Evolutionary conservation across 2,888 invertebrate genomes (phyloP), one percentile per base, ranked within the genome.

Genomic region (Lydus trimaculatus): DNA sequence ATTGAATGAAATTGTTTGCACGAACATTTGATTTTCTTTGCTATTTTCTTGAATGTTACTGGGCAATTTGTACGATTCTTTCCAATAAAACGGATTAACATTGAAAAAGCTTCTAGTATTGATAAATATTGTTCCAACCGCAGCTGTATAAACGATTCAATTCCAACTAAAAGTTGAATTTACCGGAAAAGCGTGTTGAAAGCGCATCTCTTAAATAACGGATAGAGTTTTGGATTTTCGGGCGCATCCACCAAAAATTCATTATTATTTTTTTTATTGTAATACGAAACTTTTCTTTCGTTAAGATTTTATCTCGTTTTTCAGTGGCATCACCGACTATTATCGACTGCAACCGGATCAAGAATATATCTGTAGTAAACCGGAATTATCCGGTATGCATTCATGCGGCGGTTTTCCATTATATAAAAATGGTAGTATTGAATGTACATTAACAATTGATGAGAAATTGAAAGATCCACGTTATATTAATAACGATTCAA

Each of bases 281-380:
- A 17, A n/a, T n/a, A n/a, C n/a, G n/a, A n/a, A n/a, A n/a, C n/a
- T n/a, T 43, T 43, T 11, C 17, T 3, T n/a, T 17, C 9, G 9
- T n/a, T 39, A n/a, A 6, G n/a, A n/a, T 43, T 7, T 43, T 5
- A 13, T 48, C 17, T 62, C 66, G 68, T 67, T 79, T 87, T 87
- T 63, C 86, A 88, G 88, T 78, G 87, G 86, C 78, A 92, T 68
- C 36, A 65, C 94, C 79, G 91, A 92, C 84, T 94, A 94, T 89
- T 97, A 95, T 89, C 92, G 80, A 64, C 78, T 79, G 70, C 93
- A 67, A 23, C 67, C 92, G 86, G 95, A 95, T 82, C 91, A 95
- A 87, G 99, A 99, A 86, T 99, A 97, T 87, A 99, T 99, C 81
- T 99, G 99, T 88, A 95, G 96, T 75, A 92, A 93, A 78, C 92